Percentiles rank a stretch among this genome's conserved stretches.
Conservation (phyloP, 2,888 invertebrate species). For the Drosophila fungiperda region DNA sequence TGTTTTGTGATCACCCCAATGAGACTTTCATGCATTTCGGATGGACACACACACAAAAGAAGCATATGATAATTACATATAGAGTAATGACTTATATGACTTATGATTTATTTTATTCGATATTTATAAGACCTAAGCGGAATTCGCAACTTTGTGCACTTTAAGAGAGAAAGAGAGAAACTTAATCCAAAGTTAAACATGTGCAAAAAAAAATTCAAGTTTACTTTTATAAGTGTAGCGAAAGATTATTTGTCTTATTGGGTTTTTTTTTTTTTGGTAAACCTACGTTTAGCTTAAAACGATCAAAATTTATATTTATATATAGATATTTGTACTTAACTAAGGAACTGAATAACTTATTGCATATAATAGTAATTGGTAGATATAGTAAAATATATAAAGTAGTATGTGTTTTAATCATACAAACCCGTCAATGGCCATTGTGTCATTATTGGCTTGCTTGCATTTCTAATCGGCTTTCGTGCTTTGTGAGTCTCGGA, state of each 20-base stretch:
- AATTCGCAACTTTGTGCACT: conserved; percentile 37
- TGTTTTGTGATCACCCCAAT: conserved; percentile 11
- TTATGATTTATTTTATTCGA: not conserved
- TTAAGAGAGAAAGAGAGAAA: conserved; percentile 12
- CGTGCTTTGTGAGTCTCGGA: conserved; percentile 73
- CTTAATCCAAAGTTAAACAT: conserved; percentile 28
- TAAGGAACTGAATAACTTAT: conserved; percentile 49
- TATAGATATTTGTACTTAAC: conserved; percentile 13
- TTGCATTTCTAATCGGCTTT: conserved; percentile 77
- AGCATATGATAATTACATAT: conserved; percentile 27
- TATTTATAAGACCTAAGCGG: conserved; percentile 30
- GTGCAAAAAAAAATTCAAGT: conserved; percentile 36
- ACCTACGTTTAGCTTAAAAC: conserved; percentile 41
- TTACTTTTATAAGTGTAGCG: conserved; percentile 5
- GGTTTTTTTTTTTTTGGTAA: not conserved
- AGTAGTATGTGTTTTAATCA: conserved; percentile 73
- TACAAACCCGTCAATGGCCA: conserved; percentile 76
- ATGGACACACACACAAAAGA: conserved; percentile 29
- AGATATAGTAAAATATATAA: conserved; percentile 27
- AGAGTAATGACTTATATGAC: conserved; percentile 36
- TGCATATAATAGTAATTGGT: conserved; percentile 29
- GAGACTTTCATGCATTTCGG: conserved; percentile 40
- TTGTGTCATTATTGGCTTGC: conserved; percentile 65
- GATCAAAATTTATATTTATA: conserved; percentile 27
- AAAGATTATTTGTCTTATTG: conserved; percentile 5